Conservation (phyloP, 2,113 vertebrate species). For the Dendropsophus ebraccatus region DNA sequence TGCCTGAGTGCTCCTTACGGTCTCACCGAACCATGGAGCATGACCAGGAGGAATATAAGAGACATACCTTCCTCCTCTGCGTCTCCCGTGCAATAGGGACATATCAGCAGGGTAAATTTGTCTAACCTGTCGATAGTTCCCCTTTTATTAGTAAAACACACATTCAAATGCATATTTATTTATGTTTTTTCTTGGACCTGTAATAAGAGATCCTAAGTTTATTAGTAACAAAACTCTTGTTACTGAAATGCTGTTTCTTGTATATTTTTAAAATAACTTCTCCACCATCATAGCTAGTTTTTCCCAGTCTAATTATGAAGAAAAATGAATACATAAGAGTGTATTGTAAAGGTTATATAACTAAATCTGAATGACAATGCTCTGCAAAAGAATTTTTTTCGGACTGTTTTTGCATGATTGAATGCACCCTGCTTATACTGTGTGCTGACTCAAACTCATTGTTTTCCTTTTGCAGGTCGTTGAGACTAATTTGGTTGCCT, state of each 20-base stretch:
- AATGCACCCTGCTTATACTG: background rate
- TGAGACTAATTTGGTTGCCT: constrained; percentile 97
- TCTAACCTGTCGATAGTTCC: too few relatives aligned
- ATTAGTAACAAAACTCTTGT: background rate
- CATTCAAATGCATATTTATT: background rate
- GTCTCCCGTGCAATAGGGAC: too few relatives aligned
- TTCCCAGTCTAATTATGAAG: constrained; percentile 40
- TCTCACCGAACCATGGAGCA: too few relatives aligned
- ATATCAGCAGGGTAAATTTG: too few relatives aligned
- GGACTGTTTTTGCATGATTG: constrained; percentile 56
- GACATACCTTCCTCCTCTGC: too few relatives aligned
- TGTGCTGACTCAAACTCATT: constrained; percentile 70
- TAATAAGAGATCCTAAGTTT: background rate
- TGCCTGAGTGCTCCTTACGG: too few relatives aligned
- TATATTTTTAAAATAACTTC: background rate
- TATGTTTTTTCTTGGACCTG: background rate
- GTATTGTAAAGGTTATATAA: constrained; percentile 60
- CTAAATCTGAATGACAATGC: constrained; percentile 58
- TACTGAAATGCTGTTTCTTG: background rate
- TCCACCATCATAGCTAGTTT: background rate
- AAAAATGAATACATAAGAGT: constrained; percentile 29
- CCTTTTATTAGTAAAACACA: background rate
- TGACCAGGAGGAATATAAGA: too few relatives aligned
- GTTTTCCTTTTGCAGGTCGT: constrained; percentile 88
- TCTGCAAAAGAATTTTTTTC: constrained; percentile 35